A percentile compares a stretch with the other conserved stretches of the same genome.
phyloP scores from a whole-genome alignment of 1,140 invertebrate species.

The Aphaenogaster rudis region DNA sequence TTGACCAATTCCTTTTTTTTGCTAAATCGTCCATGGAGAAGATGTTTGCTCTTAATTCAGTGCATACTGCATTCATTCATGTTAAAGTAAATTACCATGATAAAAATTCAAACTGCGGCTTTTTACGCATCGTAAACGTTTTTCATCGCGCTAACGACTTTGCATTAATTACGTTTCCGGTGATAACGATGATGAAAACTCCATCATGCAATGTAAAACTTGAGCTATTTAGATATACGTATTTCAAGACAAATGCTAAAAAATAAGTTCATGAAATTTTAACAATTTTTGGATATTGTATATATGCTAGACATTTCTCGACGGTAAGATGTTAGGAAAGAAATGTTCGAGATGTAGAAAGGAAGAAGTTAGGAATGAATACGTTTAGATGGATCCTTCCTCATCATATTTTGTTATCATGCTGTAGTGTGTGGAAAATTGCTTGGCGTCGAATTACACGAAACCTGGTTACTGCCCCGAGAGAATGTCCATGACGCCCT shows the following conservation, averaged over 20 bases:
- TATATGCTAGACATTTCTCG: neutral
- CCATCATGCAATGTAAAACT: neutral
- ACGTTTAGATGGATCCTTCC: neutral
- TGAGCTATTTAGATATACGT: neutral
- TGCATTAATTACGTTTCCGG: slow-evolving; percentile 4
- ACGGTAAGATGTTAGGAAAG: neutral
- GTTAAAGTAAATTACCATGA: neutral
- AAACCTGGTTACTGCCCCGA: slow-evolving; percentile 83
- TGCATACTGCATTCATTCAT: neutral
- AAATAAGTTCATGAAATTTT: slow-evolving; percentile 6
- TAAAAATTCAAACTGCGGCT: neutral
- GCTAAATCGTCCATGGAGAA: neutral
- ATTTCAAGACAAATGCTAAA: slow-evolving; percentile 11
- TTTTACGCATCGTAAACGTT: neutral
- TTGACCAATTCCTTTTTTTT: neutral
- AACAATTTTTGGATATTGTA: neutral
- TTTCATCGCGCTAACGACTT: neutral
- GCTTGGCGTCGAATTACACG: slow-evolving; percentile 76
- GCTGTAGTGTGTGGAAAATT: slow-evolving; percentile 77
- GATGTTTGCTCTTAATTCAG: neutral
- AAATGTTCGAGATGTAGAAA: neutral
- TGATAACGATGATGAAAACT: slow-evolving; percentile 12
- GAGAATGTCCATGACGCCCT: slow-evolving; percentile 82
- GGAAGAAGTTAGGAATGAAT: neutral
- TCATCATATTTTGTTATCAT: slow-evolving; percentile 12